Percentiles rank a stretch among this genome's conserved stretches.
These are phyloP conservation scores for Zaprionus ornatus DNA, from an alignment of 1,140 invertebrate genomes.

Conservation along the genomic window DNA sequence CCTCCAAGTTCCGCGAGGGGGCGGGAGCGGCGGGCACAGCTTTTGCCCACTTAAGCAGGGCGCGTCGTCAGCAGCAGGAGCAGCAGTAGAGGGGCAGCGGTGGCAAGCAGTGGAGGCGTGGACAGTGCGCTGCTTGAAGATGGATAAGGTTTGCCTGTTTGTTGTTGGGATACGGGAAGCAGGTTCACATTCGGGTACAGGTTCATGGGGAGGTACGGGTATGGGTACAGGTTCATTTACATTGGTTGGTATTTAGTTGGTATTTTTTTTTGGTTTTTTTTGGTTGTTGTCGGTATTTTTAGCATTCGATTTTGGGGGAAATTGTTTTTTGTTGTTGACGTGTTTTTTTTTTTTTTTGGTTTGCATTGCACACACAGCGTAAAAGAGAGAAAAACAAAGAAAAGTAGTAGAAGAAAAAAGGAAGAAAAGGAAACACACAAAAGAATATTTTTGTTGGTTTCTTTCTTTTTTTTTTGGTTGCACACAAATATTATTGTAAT, in stretches of 20 bases:
- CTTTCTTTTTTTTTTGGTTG: slow-evolving; percentile 36
- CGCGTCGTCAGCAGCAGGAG: slow-evolving; percentile 42
- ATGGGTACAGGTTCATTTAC: slow-evolving; percentile 7
- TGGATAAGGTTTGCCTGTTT: slow-evolving; percentile 71
- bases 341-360: slow-evolving; percentile 29
- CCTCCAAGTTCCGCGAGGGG: slow-evolving; percentile 25
- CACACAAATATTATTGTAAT: slow-evolving; percentile 20
- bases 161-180: not conserved
- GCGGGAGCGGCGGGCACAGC: slow-evolving; percentile 30
- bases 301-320: slow-evolving; percentile 41
- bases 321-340: slow-evolving; percentile 47
- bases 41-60: slow-evolving; percentile 51
- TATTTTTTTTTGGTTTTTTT: slow-evolving; percentile 38
- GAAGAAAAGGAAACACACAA: slow-evolving; percentile 82
- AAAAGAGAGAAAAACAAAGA: slow-evolving; percentile 79
- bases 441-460: slow-evolving; percentile 72
- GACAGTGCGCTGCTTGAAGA: slow-evolving; percentile 41
- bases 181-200: not conserved
- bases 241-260: slow-evolving; percentile 26
- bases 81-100: slow-evolving; percentile 39
- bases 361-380: slow-evolving; percentile 70
- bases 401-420: slow-evolving; percentile 82
- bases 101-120: slow-evolving; percentile 40
- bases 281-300: slow-evolving; percentile 31
- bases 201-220: not conserved